Evolutionary conservation across 1,140 invertebrate genomes (phyloP), one percentile per base, ranked within the genome.

Genomic region (Pseudomyrmex sp.): DNA sequence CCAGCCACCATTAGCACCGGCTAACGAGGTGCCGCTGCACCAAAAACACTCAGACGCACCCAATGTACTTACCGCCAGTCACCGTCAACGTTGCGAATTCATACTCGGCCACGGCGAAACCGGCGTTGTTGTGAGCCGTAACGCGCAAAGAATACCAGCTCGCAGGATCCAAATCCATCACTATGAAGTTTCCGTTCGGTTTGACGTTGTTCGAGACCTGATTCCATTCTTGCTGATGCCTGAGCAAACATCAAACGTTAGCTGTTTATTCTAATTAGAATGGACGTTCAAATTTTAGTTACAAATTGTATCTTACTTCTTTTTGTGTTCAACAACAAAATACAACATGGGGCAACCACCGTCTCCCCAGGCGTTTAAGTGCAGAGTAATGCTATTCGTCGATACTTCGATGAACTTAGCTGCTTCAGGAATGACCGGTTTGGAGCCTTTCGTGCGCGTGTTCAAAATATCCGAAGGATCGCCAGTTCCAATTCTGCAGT

Each of bases 281-380:
- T 12, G 20, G 26, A 59, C n/a, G 23, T 50, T 59, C 59, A 5
- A 50, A 23, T 1, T 70, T 15, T 8, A 3, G 8, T 73, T 58
- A 26, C 0, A 26, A 26, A 26, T 59, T 61, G 26, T 62, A 46
- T 93, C 94, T 95, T 95, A 98, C 97, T 97, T 98, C 92, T 98
- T 98, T 94, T 98, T 98, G 93, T 99, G 98, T 94, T 99, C 98
- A 48, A 99, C 97, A 72, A 99, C 98, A 93, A 99, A 99, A 92
- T 98, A 98, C 62, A 98, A 96, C 97, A 99, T 99, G 2, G 98
- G 98, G 93, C 99, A 99, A 48, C 98, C 98, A 80, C 98, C 98
- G 93, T 98, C 98, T 72, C 97, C 97, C 98, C 98, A 99, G 73
- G 98, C 97, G 90, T 97, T 97, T 62, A 99, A 95, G 91, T 98